phyloP scores from a whole-genome alignment of 2,113 vertebrate species.

The Dunckerocampus dactyliophorus region DNA sequence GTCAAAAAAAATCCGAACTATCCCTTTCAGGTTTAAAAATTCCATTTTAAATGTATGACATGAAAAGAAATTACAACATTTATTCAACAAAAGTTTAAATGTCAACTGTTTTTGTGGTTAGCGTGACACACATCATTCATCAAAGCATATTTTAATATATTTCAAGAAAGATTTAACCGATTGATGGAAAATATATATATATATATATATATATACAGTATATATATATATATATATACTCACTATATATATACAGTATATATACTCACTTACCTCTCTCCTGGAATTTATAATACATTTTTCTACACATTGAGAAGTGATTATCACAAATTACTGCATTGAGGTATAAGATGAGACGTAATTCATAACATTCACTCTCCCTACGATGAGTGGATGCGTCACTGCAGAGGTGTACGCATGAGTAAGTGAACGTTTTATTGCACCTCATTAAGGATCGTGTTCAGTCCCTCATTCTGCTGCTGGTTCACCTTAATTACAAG shows the following conservation, averaged over 20 bases:
- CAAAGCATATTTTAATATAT: background rate
- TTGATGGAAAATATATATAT: background rate
- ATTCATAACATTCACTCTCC: background rate
- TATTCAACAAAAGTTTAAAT: background rate
- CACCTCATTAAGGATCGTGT: background rate
- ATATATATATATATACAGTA: no score
- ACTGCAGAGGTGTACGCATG: background rate
- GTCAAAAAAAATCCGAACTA: no score
- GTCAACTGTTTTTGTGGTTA: background rate
- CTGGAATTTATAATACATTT: background rate
- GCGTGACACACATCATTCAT: background rate
- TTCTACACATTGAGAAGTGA: background rate
- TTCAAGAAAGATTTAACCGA: background rate
- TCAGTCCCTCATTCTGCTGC: background rate
- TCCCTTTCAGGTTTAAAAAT: no score
- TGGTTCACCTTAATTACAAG: background rate
- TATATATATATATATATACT: no score
- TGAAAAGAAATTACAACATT: constrained; percentile 1
- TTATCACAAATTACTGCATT: background rate
- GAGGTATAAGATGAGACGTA: background rate
- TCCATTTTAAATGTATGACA: background rate
- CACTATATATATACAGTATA: no score
- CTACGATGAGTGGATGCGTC: background rate
- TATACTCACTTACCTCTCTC: no score
- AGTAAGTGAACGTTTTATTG: no score